Conservation (phyloP, 2,888 invertebrate species). For the Tupiocoris notatus region DNA sequence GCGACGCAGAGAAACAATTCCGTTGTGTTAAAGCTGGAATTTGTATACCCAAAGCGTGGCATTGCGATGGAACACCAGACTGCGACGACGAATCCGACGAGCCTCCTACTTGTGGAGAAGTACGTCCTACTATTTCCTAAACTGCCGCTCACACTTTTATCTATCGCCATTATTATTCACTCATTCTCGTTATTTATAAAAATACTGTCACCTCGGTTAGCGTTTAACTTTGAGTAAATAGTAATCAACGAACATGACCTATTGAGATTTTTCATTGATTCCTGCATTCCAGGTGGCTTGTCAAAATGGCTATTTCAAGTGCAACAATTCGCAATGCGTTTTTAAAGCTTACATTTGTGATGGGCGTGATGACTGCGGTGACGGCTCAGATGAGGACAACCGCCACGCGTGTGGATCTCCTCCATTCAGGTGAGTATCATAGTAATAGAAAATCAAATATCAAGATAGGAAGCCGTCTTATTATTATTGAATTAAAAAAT, state of each 20-base stretch:
- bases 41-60: constrained; percentile 90
- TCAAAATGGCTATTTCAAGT: constrained; percentile 76
- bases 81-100: constrained; percentile 93
- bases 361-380: constrained; percentile 89
- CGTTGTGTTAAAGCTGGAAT: constrained; percentile 82
- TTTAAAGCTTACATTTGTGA: constrained; percentile 93
- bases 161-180: no score
- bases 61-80: constrained; percentile 88
- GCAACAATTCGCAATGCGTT: constrained; percentile 82
- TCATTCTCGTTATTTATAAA: no score
- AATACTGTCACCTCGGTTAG: no score
- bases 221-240: no score
- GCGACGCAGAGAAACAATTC: constrained; percentile 86
- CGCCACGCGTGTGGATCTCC: constrained; percentile 80
- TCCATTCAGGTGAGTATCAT: constrained; percentile 58
- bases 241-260: no score
- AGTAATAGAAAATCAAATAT: no score
- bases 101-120: constrained; percentile 70
- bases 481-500: constrained; percentile 46
- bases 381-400: constrained; percentile 82
- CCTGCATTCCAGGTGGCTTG: constrained; percentile 62
- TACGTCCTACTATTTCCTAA: no score
- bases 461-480: no score
- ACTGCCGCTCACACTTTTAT: no score
- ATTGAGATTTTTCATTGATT: no score